These are phyloP conservation scores for Lineus longissimus DNA, from an alignment of 1,140 invertebrate species.

Conservation along the genomic window DNA sequence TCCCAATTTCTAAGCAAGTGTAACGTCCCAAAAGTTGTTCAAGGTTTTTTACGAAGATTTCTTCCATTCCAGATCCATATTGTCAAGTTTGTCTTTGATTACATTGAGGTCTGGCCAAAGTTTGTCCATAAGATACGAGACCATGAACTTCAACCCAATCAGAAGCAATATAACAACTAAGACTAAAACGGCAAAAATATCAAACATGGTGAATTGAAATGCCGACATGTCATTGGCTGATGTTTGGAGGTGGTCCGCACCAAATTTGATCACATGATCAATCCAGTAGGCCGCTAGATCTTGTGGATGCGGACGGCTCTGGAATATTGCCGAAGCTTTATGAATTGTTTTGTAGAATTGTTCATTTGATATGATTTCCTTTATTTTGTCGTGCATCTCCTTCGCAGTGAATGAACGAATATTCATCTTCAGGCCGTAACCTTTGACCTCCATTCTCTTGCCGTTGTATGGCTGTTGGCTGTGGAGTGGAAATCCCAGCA, in stretches of 20 bases:
- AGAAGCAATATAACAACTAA: slow-evolving; percentile 1
- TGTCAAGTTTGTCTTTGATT: too few relatives aligned
- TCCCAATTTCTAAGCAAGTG: too few relatives aligned
- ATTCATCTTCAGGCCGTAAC: slow-evolving; percentile 1
- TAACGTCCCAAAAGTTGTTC: too few relatives aligned
- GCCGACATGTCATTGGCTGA: neutral
- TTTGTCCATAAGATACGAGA: too few relatives aligned
- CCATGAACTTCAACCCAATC: too few relatives aligned
- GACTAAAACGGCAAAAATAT: slow-evolving; percentile 14
- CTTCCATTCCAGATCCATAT: too few relatives aligned
- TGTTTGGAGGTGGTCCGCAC: slow-evolving; percentile 56
- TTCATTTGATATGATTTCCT: neutral
- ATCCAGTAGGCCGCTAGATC: slow-evolving; percentile 55
- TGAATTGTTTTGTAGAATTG: neutral
- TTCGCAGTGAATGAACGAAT: neutral
- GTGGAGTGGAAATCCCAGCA: neutral
- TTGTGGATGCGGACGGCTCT: slow-evolving; percentile 55
- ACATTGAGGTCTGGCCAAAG: too few relatives aligned
- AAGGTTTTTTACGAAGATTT: too few relatives aligned
- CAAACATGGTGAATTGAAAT: slow-evolving; percentile 1
- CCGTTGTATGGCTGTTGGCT: slow-evolving; percentile 9
- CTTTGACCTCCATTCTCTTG: neutral
- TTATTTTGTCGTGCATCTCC: neutral
- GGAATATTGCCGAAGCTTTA: slow-evolving; percentile 40
- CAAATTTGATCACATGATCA: slow-evolving; percentile 59